Evolutionary conservation across 2,797 vertebrate genomes (phyloP), one percentile per base, ranked within the genome.

Genomic region (Poecilia wingei): DNA sequence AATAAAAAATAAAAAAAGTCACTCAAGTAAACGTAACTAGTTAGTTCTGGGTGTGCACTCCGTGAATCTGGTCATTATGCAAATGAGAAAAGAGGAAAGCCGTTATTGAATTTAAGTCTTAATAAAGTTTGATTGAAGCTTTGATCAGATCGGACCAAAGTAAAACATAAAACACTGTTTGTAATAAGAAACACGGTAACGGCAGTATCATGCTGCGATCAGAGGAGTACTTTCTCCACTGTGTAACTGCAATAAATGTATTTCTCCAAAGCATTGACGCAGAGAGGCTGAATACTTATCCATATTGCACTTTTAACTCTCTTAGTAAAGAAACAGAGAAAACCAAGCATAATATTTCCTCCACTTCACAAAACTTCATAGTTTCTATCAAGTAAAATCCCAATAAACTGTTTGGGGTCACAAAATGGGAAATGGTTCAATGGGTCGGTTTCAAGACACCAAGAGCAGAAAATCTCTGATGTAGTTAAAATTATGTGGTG

Each of bases 401-500:
- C 5, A 33, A 16, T 33, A 33, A 41, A 12, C 36, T 41, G 33
- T 68, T 68, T 43, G 66, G 20, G 20, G 36, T 39, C 31, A 41
- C 20, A 39, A 39, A 4, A 25, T 22, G 36, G 64, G 64, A 22
- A 22, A 41, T 22, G 39, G 64, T 22, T 68, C 64, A 41, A 68
- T 39, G 8, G 36, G 64, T 41, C 8, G 20, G 20, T n/a, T n/a
- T 6, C 9, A 13, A 43, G 39, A 25, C 36, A 43, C 39, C n/a
- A 14, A 69, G 22, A 36, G 14, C 31, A 36, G 33, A 64, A 69
- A n/a, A n/a, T 43, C 39, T 43, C 12, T 43, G 10, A 69, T 69
- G 39, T 55, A 77, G 76, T 80, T 84, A 66, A 81, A 72, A 88
- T 73, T 73, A 36, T 18, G 25, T 76, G 59, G 55, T 57, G 78